phyloP scores from a whole-genome alignment of 92 coral and sea anemone species.

The Metridium senile region DNA sequence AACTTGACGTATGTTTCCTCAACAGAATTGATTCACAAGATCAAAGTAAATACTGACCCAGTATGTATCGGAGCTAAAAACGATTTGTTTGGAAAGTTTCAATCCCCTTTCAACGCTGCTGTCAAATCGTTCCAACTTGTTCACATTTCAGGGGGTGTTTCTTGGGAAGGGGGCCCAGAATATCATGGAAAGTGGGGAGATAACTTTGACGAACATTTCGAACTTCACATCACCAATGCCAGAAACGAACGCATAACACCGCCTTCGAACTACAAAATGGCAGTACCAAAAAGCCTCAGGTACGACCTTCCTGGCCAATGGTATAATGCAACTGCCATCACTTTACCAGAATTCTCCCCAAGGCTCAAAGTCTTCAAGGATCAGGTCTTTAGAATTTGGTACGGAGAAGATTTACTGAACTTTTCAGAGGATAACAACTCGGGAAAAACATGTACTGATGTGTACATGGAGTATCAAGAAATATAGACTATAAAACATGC shows the following conservation, averaged over 20 bases:
- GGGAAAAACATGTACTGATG: slow-evolving; percentile 5
- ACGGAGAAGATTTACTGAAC: slow-evolving; percentile 2
- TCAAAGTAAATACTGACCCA: slow-evolving; percentile 2
- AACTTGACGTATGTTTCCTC: too few relatives aligned
- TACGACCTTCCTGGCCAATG: slow-evolving; percentile 1
- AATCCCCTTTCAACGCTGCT: slow-evolving; percentile 8
- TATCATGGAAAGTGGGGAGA: slow-evolving; percentile 12
- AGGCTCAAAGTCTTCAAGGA: not conserved
- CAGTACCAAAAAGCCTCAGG: not conserved
- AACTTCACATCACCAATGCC: slow-evolving; percentile 5
- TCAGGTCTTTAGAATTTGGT: slow-evolving; percentile 4
- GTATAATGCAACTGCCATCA: not conserved
- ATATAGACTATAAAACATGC: too few relatives aligned
- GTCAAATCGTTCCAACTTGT: slow-evolving; percentile 7
- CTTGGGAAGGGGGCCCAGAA: not conserved
- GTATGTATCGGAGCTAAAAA: slow-evolving; percentile 2
- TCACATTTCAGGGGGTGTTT: slow-evolving; percentile 7
- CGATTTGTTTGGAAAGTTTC: not conserved
- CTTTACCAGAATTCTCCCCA: slow-evolving; percentile 10
- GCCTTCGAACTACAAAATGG: not conserved
- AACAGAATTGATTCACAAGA: not conserved
- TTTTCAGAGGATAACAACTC: not conserved
- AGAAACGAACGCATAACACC: slow-evolving; percentile 7
- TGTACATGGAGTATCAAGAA: slow-evolving; percentile 1
- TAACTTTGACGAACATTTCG: not conserved